A percentile compares a stretch with the other conserved stretches of the same genome.
Evolutionary conservation across 2,888 invertebrate genomes (phyloP).

Genomic region (Drosophila quinaria): DNA sequence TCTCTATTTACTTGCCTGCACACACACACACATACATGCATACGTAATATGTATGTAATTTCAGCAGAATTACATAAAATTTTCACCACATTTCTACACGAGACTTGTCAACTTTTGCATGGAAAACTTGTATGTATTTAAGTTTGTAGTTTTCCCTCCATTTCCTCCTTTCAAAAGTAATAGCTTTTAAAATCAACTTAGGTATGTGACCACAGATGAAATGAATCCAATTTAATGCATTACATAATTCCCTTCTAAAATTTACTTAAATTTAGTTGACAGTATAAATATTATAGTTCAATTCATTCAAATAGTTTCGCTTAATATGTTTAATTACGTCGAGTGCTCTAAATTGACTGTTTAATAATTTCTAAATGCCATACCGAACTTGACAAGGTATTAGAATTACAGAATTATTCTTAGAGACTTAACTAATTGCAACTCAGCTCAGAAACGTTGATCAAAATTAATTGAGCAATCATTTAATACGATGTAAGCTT

Average conservation of each 20-base stretch:
- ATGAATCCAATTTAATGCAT: constrained; percentile 9
- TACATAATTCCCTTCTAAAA: not conserved
- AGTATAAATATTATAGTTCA: not conserved
- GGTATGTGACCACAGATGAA: not conserved
- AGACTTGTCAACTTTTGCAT: constrained; percentile 41
- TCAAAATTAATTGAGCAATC: constrained; percentile 3
- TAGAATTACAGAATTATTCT: not conserved
- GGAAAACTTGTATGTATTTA: constrained; percentile 4
- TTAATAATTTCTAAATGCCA: not conserved
- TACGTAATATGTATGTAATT: constrained; percentile 27
- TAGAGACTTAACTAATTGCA: not conserved
- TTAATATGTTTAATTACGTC: constrained; percentile 1
- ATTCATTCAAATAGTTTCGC: constrained; percentile 5
- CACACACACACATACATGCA: not conserved
- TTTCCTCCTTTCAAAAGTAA: not conserved
- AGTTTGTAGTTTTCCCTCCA: constrained; percentile 1
- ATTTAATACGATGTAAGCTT: not conserved
- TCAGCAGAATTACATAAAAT: constrained; percentile 54
- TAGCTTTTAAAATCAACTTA: constrained; percentile 4
- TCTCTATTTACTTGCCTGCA: not conserved
- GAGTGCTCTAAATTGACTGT: not conserved
- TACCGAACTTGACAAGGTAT: not conserved
- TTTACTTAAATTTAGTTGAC: not conserved
- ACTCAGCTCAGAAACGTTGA: not conserved
- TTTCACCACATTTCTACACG: constrained; percentile 35